phyloP scores from a whole-genome alignment of 2,113 vertebrate genomes.

The Hippolais icterina region DNA sequence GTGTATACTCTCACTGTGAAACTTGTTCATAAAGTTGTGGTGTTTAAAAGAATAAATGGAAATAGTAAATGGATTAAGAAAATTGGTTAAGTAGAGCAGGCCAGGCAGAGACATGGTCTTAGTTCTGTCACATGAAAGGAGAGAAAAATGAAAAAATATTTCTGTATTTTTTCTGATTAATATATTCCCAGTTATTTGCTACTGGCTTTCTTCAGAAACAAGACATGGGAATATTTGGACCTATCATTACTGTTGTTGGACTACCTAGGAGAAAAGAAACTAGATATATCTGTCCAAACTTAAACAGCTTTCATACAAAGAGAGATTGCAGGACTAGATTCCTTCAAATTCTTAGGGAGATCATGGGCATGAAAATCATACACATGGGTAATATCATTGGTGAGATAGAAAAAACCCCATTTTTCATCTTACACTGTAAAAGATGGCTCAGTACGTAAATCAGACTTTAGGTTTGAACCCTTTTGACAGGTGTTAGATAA shows the following conservation, averaged over 20 bases:
- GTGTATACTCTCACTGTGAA: neutral
- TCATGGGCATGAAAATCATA: neutral
- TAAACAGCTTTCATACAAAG: neutral
- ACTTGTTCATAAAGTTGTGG: neutral
- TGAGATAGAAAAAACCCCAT: neutral
- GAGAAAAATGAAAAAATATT: neutral
- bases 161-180: neutral
- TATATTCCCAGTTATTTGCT: neutral
- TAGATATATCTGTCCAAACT: neutral
- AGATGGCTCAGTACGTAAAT: neutral
- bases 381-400: accelerated
- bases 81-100: neutral
- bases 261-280: neutral
- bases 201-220: neutral
- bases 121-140: neutral
- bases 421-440: neutral
- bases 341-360: neutral
- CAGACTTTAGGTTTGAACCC: neutral
- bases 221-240: neutral
- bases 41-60: neutral
- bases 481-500: neutral
- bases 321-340: neutral
- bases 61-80: neutral
- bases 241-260: neutral
- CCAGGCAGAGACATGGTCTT: neutral